A percentile compares a stretch with the other conserved stretches of the same genome.
Conservation (phyloP, 2,888 invertebrate genomes). For the Sarcophaga carnaria region DNA sequence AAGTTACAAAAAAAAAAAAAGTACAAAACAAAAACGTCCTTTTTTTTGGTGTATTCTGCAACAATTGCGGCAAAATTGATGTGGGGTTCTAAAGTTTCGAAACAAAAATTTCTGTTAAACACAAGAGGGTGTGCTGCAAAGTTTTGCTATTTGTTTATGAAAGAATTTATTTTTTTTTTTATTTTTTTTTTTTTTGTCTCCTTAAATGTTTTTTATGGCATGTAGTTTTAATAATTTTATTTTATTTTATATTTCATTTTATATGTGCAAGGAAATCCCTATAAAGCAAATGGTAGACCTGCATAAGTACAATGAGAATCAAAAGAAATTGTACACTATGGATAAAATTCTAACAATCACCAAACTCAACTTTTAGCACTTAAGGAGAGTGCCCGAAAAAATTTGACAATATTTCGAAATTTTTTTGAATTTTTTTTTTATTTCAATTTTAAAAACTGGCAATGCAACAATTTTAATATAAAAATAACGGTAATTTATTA, state of each 20-base stretch:
- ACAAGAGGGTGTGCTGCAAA: constrained; percentile 9
- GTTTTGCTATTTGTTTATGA: constrained; percentile 58
- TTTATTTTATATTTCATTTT: constrained; percentile 17
- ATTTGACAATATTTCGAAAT: no score
- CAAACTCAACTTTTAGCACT: no score
- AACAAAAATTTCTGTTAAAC: not conserved
- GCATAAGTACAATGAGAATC: no score
- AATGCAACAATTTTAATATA: no score
- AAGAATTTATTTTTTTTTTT: constrained; percentile 43
- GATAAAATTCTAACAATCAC: no score
- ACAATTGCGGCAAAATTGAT: constrained; percentile 31
- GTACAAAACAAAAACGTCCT: not conserved
- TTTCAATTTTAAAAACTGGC: no score
- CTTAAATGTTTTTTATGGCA: constrained; percentile 38
- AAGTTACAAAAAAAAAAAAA: not conserved
- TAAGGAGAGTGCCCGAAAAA: no score
- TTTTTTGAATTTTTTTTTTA: no score
- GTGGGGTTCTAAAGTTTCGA: constrained; percentile 37
- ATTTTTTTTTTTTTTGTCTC: constrained; percentile 4
- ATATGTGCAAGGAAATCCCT: constrained; percentile 38
- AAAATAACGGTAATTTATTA: no score
- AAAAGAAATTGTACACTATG: no score
- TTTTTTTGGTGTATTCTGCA: not conserved
- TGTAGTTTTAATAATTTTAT: constrained; percentile 47
- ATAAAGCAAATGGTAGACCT: constrained; percentile 40